Conservation (phyloP, 2,888 invertebrate genomes). For the Kuschelorhynchus macadamiae region DNA sequence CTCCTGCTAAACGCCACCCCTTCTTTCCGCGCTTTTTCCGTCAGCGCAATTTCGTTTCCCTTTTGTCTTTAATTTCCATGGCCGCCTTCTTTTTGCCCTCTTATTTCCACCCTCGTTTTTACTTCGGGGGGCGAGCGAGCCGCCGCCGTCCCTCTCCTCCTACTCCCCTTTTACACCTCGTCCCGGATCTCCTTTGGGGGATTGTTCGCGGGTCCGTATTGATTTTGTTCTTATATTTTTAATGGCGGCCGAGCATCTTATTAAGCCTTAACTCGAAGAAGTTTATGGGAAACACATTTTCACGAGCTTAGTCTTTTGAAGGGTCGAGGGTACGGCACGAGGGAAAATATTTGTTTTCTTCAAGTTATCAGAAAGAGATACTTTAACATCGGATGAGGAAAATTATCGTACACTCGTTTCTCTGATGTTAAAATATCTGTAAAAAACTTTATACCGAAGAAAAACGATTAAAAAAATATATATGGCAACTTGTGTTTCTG, state of each 20-base stretch:
- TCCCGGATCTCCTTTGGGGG: conserved; percentile 41
- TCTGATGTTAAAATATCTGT: too few species aligned
- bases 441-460: too few species aligned
- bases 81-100: conserved; percentile 69
- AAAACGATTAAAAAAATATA: too few species aligned
- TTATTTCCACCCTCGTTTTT: conserved; percentile 66
- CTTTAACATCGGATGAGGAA: too few species aligned
- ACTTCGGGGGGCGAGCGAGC: conserved; percentile 51
- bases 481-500: too few species aligned
- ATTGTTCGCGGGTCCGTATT: conserved; percentile 49
- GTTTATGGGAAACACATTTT: too few species aligned
- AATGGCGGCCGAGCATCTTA: conserved; percentile 40
- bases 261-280: too few species aligned
- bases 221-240: conserved; percentile 49
- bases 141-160: conserved; percentile 37
- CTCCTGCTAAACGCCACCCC: conserved; percentile 47
- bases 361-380: too few species aligned
- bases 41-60: conserved; percentile 66
- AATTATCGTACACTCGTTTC: too few species aligned
- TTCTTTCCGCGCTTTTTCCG: conserved; percentile 63
- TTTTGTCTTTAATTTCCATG: conserved; percentile 69
- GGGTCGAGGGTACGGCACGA: too few species aligned
- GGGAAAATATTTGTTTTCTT: too few species aligned
- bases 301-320: too few species aligned
- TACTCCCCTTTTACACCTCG: conserved; percentile 25